Evolutionary conservation across 2,888 invertebrate genomes (phyloP), one percentile per base, ranked within the genome.

Genomic region (Drosophila subquinaria): DNA sequence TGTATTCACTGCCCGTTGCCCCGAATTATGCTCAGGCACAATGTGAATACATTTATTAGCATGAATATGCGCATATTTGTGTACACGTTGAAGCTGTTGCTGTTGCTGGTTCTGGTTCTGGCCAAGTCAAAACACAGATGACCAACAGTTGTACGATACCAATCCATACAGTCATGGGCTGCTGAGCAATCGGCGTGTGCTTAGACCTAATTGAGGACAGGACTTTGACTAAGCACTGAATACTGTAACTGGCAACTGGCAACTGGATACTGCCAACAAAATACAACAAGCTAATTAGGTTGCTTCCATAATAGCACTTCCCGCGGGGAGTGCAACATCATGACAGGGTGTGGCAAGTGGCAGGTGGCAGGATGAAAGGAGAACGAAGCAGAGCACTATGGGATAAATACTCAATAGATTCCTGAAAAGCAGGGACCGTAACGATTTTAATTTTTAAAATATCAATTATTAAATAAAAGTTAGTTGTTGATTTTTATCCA

Each of bases 211-310:
- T 57, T 45, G 61, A 15, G 52, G 51, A 15, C 42, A 55, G 55
- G 51, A 65, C 45, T 35, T 45, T 47, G 45, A 59, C 38, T 65
- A 45, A 65, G 59, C 69, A 55, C 48, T 5, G 47, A 42, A 4
- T 17, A 23, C 23, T 4, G 10, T 17, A 5, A 33, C n/a, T 45
- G 38, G 15, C 36, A 48, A 33, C 55, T 55, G 42, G 30, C 20
- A 55, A 33, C 55, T 56, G 43, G 53, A 30, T 30, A 42, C 43
- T 43, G 43, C 17, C 33, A 56, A 56, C 60, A 40, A 33, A 51
- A 66, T 63, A 76, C 69, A 84, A 81, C 82, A 84, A 81, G 76
- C 82, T 82, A 84, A 82, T 82, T 82, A 84, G 76, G 74, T 76
- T 67, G 67, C 76, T 67, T 52, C 76, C 74, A 79, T 74, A 76